Base-by-base conservation (phyloP, 2,113 vertebrate genomes). In the Larimichthys polyactis region DNA sequence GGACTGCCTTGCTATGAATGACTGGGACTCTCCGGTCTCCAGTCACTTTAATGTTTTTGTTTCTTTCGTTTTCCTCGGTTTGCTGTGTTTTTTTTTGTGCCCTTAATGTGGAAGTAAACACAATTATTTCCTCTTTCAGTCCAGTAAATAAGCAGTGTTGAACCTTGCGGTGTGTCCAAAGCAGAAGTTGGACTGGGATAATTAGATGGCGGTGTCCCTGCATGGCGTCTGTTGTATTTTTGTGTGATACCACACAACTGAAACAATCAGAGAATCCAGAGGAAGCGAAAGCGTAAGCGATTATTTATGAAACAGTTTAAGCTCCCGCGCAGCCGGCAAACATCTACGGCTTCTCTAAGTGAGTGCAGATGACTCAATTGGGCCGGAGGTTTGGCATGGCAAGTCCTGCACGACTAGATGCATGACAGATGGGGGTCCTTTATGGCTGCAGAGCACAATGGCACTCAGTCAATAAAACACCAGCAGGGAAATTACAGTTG, bases 391-490 rank as follows among this genome's bases (percentile, higher is more conserved):
- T 62, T 52, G 69, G 64, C 46, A 32, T 36, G 40, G 58, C 67
- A 64, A 58, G 55, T 73, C 81, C 77, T 74, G 74, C 20, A 67
- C 59, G 70, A 84, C 49, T 22, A 40, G 79, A 92, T 81, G 55
- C 79, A 40, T 82, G 89, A 93, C 71, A 80, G 79, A 89, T 85
- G 73, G 67, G 36, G 48, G 74, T 89, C 70, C 67, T 86, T 85
- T 58, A 82, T 62, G 81, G 71, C 85, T 17, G 58, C 49, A 72
- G 66, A 51, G 60, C 73, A 68, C 80, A 63, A 46, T 84, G 87
- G 88, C 89, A 93, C 83, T 20, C 82, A 80, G 82, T 92, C 87
- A 86, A 91, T 91, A 86, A 85, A 68, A 49, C 58, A 87, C 73
- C 68, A 80, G 87, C 79, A 58, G 81, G 70, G 84, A 85, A 91